Evolutionary conservation across 2,113 vertebrate genomes (phyloP), one percentile per base, ranked within the genome.

Genomic region (Sylvilagus bachmani): DNA sequence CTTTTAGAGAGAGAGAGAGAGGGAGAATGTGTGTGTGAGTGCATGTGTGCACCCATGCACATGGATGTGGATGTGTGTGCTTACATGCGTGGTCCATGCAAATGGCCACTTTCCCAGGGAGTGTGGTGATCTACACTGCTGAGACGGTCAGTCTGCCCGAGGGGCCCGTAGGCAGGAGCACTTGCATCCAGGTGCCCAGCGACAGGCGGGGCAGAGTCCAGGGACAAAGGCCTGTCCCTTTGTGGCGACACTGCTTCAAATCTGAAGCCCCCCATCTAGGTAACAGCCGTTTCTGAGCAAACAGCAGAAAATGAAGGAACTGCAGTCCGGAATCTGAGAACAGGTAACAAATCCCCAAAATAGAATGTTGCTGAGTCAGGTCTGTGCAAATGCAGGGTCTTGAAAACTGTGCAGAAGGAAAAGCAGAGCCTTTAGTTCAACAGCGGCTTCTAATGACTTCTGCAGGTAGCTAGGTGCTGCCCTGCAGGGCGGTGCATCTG

Each of bases 311-410:
- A 92, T 51, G 33, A 77, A 49, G 51, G 61, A 94, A 75, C 73
- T 0, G 11, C 55, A 82, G 74, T 55, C 93, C 96, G 95, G 90
- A 93, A 94, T 90, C 87, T 62, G 82, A 92, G 79, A 88, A 92
- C 77, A 93, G 93, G 95, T 83, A 94, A 90, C 61, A 31, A 82
- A 88, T 71, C 75, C 92, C 77, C 55, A 87, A 96, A 97, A 97
- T 95, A 96, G 95, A 93, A 90, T 24, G 84, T 70, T 96, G 97
- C 96, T 97, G 95, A 97, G 90, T 97, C 96, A 97, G 94, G 74
- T 55, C 90, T 80, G 62, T 38, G 74, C 90, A 96, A 58, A 80
- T 1, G 29, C 85, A 86, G 92, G 75, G 31, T 75, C 80, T 96
- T 83, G 51, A 64, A 91, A 93, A 94, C 36, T 38, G 24, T 82